Conservation (phyloP, 1,140 invertebrate genomes). For the Teleopsis dalmanni region DNA sequence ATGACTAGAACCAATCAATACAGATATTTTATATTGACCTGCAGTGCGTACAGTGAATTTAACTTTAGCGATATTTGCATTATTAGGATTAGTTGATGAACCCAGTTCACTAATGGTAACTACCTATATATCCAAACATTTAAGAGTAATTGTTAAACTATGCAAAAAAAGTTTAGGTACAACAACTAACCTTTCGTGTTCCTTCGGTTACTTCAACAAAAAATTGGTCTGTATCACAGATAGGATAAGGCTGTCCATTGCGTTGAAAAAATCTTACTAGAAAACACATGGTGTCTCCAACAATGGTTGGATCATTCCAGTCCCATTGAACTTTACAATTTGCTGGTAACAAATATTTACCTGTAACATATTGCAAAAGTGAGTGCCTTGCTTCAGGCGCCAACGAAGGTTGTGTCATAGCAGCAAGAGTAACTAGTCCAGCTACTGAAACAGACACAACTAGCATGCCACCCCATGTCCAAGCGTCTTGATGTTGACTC, state of each 20-base stretch:
- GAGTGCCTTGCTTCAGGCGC: slow-evolving; percentile 81
- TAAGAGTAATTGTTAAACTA: background rate
- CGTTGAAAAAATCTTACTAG: slow-evolving; percentile 84
- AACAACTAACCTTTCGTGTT: slow-evolving; percentile 70
- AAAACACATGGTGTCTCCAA: slow-evolving; percentile 85
- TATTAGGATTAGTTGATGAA: slow-evolving; percentile 72
- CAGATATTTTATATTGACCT: slow-evolving; percentile 78
- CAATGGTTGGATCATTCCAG: slow-evolving; percentile 78
- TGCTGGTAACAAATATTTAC: slow-evolving; percentile 79
- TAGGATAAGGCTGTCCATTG: slow-evolving; percentile 85
- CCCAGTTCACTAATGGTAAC: slow-evolving; percentile 78
- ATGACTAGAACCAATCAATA: slow-evolving; percentile 62
- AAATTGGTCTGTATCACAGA: slow-evolving; percentile 83
- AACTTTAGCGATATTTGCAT: slow-evolving; percentile 75
- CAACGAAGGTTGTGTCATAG: slow-evolving; percentile 77
- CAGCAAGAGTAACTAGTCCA: slow-evolving; percentile 74
- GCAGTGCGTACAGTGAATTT: slow-evolving; percentile 87
- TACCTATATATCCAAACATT: slow-evolving; percentile 42
- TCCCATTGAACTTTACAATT: slow-evolving; percentile 72
- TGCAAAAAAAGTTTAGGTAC: background rate
- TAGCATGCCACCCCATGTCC: slow-evolving; percentile 84
- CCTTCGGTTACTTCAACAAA: slow-evolving; percentile 79
- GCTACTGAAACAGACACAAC: slow-evolving; percentile 78
- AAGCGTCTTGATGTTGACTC: slow-evolving; percentile 77
- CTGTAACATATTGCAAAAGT: slow-evolving; percentile 82